These are phyloP conservation scores for Geococcyx californianus DNA, from an alignment of 2,113 vertebrate genomes.

Conservation along the genomic window DNA sequence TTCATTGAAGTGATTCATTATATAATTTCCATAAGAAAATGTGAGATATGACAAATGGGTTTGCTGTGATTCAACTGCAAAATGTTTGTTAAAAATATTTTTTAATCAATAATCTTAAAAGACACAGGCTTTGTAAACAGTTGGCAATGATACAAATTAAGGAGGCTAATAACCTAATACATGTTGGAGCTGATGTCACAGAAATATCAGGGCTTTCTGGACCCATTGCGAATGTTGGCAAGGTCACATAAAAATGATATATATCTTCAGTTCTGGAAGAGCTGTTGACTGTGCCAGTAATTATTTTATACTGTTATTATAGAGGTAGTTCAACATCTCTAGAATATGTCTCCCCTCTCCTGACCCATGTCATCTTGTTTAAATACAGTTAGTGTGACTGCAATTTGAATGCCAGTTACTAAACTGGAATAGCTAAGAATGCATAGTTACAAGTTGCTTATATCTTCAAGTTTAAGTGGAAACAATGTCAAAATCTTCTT, in stretches of 20 bases:
- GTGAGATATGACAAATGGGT: background rate
- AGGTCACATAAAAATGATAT: background rate
- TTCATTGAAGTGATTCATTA: background rate
- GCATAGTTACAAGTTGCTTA: background rate
- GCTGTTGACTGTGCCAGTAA: background rate
- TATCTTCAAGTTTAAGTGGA: background rate
- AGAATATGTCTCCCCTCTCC: background rate
- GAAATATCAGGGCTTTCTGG: background rate
- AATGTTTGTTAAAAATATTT: background rate
- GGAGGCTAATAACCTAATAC: constrained; percentile 21
- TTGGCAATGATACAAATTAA: constrained; percentile 12
- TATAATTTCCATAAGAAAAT: background rate
- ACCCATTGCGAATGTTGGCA: background rate
- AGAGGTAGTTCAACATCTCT: background rate
- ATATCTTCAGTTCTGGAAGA: background rate
- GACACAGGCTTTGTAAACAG: background rate
- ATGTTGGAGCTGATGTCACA: background rate
- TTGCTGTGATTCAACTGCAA: background rate
- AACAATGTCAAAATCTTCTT: background rate
- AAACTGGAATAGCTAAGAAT: background rate
- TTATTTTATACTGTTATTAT: background rate
- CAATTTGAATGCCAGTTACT: background rate
- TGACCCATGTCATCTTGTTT: background rate
- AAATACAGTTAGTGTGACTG: background rate
- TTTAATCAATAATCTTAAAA: constrained; percentile 15